phyloP scores from a whole-genome alignment of 2,888 invertebrate species.

The Papilio elwesi region DNA sequence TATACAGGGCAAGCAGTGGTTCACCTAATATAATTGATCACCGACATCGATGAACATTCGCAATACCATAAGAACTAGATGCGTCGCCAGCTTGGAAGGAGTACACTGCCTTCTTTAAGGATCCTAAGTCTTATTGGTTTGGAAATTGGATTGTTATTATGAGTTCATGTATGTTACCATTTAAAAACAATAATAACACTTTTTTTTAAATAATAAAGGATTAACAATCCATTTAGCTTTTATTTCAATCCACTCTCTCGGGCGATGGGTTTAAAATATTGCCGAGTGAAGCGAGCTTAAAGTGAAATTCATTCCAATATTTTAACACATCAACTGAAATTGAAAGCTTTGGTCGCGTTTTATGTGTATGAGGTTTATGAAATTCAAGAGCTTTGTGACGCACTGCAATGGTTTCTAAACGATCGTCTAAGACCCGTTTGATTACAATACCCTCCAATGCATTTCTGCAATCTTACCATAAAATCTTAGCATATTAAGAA shows the following conservation, averaged over 20 bases:
- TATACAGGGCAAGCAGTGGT: no score
- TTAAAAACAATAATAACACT: not conserved
- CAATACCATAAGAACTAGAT: no score
- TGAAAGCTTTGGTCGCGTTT: slow-evolving; percentile 11
- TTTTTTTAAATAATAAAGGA: slow-evolving; percentile 5
- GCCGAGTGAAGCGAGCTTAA: slow-evolving; percentile 10
- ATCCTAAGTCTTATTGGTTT: no score
- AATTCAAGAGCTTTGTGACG: not conserved
- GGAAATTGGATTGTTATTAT: no score
- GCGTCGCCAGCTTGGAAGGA: no score
- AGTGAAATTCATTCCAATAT: slow-evolving; percentile 22
- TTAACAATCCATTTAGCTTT: slow-evolving; percentile 16
- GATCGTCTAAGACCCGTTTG: not conserved
- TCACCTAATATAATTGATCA: no score
- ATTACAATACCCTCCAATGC: not conserved
- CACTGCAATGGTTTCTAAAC: not conserved
- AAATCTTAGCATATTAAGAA: no score
- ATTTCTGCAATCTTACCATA: not conserved
- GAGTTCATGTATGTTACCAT: not conserved
- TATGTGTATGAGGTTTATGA: not conserved
- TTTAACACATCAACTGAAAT: slow-evolving; percentile 18
- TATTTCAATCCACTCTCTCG: slow-evolving; percentile 24
- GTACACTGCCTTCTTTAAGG: no score
- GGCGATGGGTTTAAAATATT: slow-evolving; percentile 9
- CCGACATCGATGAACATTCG: no score